A percentile compares a stretch with the other conserved stretches of the same genome.
phyloP scores from a whole-genome alignment of 2,113 vertebrate genomes.

The Amphiprion ocellaris region DNA sequence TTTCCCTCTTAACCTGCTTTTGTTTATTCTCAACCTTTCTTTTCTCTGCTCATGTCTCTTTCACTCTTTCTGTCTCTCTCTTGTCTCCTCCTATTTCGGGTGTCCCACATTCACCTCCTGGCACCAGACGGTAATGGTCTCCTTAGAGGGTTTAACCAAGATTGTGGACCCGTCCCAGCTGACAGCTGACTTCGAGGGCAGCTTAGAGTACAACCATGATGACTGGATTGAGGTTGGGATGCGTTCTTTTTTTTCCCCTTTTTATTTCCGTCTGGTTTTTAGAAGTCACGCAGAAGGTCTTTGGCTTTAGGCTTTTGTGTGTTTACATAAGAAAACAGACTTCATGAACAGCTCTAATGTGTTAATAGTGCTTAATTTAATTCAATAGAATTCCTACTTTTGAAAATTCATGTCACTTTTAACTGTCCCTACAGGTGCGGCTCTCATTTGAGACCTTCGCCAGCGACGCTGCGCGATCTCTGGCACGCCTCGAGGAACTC shows the following conservation, averaged over 20 bases:
- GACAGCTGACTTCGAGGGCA: constrained; percentile 97
- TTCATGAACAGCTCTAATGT: neutral
- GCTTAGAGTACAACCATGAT: constrained; percentile 98
- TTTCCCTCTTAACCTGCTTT: neutral
- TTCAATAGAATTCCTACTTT: neutral
- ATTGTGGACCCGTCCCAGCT: constrained; percentile 98
- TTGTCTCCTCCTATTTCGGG: neutral
- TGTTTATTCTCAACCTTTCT: neutral
- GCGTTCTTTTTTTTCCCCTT: constrained; percentile 21
- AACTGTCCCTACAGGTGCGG: constrained; percentile 67
- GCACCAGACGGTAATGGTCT: constrained; percentile 96
- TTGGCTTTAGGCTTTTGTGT: neutral
- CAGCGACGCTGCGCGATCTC: constrained; percentile 91
- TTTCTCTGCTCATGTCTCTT: neutral
- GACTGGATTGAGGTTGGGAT: constrained; percentile 97
- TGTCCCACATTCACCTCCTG: constrained; percentile 21
- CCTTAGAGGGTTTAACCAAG: constrained; percentile 98
- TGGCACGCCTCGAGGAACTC: constrained; percentile 94
- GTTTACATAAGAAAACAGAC: neutral
- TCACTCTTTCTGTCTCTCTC: neutral
- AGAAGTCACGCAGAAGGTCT: neutral
- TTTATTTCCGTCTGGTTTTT: neutral
- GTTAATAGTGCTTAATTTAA: neutral
- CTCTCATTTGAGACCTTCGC: constrained; percentile 95
- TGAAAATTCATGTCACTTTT: neutral